Conservation (phyloP, 2,888 invertebrate species). For the Eristalinus aeneus region DNA sequence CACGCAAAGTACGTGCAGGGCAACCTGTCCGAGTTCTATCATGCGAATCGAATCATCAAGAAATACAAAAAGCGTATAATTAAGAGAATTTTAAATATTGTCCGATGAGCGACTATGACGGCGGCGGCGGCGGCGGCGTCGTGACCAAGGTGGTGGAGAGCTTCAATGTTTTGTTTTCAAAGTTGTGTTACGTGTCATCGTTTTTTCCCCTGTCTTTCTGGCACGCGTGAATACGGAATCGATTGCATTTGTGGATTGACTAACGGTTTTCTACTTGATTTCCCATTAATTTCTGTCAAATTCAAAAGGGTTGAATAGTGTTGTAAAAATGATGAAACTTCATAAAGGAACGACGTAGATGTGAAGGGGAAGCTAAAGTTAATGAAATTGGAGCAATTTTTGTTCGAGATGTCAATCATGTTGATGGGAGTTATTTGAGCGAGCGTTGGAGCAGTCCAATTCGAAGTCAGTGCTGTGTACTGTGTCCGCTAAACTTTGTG, state of each 20-base stretch:
- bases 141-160: background rate
- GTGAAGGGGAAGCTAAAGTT: background rate
- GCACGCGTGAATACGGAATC: background rate
- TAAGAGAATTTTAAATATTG: slow-evolving; percentile 68
- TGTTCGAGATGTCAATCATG: background rate
- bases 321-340: background rate
- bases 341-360: background rate
- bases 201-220: background rate
- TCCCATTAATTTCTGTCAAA: background rate
- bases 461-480: background rate
- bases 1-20: slow-evolving; percentile 79
- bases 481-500: too few species aligned
- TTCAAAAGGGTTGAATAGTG: background rate
- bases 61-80: slow-evolving; percentile 76
- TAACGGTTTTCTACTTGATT: background rate
- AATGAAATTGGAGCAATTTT: background rate
- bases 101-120: slow-evolving; percentile 43
- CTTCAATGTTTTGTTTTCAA: background rate
- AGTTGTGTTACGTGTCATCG: background rate
- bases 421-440: background rate
- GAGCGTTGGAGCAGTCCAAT: background rate
- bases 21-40: slow-evolving; percentile 76
- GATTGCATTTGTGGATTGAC: background rate
- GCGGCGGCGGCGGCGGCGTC: background rate
- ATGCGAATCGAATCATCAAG: slow-evolving; percentile 78